Conservation (phyloP, 2,797 vertebrate genomes). For the Lophius americanus region DNA sequence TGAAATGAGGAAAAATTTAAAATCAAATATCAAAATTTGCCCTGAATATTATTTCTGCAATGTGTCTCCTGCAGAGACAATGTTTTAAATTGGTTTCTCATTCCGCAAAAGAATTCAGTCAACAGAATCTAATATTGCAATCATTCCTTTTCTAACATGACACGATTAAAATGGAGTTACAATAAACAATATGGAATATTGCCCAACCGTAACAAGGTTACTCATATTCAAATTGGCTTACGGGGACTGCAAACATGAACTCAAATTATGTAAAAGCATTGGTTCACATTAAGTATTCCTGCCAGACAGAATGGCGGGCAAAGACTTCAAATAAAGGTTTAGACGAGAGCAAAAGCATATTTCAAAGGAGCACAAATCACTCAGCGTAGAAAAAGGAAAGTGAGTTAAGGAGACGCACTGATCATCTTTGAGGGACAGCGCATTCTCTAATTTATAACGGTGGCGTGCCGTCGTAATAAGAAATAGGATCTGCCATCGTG, state of each 20-base stretch:
- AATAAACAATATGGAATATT: neutral
- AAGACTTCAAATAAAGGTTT: slow-evolving; percentile 3
- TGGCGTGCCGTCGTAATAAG: slow-evolving; percentile 59
- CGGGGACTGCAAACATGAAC: neutral
- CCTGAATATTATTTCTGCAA: too few relatives aligned
- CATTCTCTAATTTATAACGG: slow-evolving; percentile 55
- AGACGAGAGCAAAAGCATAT: slow-evolving; percentile 1
- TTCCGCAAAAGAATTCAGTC: neutral
- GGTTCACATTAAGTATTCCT: neutral
- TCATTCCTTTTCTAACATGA: too few relatives aligned
- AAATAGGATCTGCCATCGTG: slow-evolving; percentile 69
- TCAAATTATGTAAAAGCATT: slow-evolving; percentile 13
- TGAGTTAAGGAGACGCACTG: slow-evolving; percentile 19
- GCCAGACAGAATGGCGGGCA: neutral
- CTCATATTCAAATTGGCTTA: neutral
- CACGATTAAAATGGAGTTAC: neutral
- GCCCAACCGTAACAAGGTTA: neutral
- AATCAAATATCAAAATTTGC: too few relatives aligned
- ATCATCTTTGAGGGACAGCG: slow-evolving; percentile 51
- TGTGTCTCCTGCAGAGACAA: neutral
- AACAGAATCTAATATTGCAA: neutral
- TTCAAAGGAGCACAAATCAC: slow-evolving; percentile 15
- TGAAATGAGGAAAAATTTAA: too few relatives aligned
- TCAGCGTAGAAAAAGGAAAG: slow-evolving; percentile 2
- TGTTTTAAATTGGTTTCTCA: neutral